phyloP scores from a whole-genome alignment of 2,888 invertebrate species.

The Leistus spinibarbis region DNA sequence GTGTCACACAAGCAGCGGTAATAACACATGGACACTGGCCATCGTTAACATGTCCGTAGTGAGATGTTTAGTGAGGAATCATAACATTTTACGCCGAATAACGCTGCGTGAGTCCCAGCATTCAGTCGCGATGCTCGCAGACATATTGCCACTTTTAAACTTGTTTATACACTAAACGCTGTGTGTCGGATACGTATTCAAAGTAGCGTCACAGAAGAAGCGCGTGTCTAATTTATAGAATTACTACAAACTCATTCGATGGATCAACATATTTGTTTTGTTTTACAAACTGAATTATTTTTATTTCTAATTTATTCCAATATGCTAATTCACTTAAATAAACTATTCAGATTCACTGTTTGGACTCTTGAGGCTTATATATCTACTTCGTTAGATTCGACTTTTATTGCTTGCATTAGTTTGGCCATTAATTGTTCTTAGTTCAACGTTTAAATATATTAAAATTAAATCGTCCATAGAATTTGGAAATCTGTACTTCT shows the following conservation, averaged over 20 bases:
- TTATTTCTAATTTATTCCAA: conserved; percentile 1
- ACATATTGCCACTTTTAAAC: conserved; percentile 46
- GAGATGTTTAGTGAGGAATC: conserved; percentile 49
- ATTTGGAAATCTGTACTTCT: too few species aligned
- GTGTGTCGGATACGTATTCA: conserved; percentile 1
- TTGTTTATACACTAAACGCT: conserved; percentile 21
- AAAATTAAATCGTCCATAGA: too few species aligned
- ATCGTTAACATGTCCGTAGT: conserved; percentile 46
- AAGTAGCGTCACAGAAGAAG: not conserved
- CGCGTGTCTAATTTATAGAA: not conserved
- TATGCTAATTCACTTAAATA: not conserved
- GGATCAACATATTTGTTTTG: not conserved
- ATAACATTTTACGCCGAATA: conserved; percentile 50
- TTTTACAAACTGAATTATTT: conserved; percentile 1
- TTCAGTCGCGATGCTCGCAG: conserved; percentile 43
- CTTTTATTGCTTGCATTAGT: too few species aligned
- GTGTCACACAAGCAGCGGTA: conserved; percentile 18
- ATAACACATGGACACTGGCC: conserved; percentile 43
- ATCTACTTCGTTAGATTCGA: too few species aligned
- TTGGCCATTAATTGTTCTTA: too few species aligned
- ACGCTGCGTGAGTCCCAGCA: conserved; percentile 46
- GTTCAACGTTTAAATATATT: too few species aligned
- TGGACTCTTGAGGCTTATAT: too few species aligned
- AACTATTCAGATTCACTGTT: too few species aligned
- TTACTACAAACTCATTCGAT: not conserved